These are phyloP conservation scores for Ophiothrix spiculata DNA, from an alignment of 35 echinoderm and acorn worm species.

Conservation along the genomic window DNA sequence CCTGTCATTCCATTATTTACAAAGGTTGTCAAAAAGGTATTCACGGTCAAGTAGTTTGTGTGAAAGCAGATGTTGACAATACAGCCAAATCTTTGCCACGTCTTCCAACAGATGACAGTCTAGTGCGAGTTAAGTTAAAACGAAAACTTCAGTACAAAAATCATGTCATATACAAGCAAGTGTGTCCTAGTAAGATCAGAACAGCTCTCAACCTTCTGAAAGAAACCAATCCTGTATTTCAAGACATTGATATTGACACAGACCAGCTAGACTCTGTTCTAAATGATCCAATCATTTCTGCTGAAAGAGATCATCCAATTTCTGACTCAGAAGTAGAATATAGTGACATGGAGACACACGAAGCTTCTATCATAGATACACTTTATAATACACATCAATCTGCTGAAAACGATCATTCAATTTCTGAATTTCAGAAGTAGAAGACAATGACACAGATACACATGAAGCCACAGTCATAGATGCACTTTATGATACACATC, in stretches of 20 bases:
- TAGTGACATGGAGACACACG: background rate
- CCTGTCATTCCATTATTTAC: background rate
- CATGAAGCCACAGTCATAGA: too few relatives aligned
- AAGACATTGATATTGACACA: background rate
- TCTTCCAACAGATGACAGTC: background rate
- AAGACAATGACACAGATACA: too few relatives aligned
- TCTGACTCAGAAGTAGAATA: background rate
- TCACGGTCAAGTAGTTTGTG: too few relatives aligned
- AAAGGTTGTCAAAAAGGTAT: background rate
- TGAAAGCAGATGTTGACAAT: background rate
- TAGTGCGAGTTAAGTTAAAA: background rate
- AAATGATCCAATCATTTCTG: too few relatives aligned
- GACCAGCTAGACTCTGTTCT: background rate
- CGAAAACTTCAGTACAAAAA: background rate
- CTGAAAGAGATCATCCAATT: background rate
- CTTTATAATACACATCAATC: too few relatives aligned
- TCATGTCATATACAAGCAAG: background rate
- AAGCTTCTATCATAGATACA: too few relatives aligned
- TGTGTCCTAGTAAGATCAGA: background rate
- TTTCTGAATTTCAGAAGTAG: too few relatives aligned
- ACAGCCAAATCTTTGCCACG: background rate
- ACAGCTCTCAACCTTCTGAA: background rate
- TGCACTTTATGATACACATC: too few relatives aligned
- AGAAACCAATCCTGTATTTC: background rate
- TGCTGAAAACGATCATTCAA: too few relatives aligned